Conservation (phyloP, 1,140 invertebrate species). For the Heterodera carotae region DNA sequence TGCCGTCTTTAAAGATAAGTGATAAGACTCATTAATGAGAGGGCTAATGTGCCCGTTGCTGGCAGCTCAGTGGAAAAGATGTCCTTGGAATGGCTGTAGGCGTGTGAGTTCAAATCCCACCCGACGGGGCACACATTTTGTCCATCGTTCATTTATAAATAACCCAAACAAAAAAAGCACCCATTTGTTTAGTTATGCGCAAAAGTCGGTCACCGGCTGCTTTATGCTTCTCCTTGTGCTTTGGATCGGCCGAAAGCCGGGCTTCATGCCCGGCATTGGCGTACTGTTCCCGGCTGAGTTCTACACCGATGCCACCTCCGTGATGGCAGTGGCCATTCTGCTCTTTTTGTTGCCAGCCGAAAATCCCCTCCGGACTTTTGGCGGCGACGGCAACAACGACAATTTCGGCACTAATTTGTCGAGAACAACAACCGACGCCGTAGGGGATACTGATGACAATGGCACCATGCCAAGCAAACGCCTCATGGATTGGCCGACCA, state of each 20-base stretch:
- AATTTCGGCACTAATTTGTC: too few relatives aligned
- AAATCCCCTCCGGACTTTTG: slow-evolving; percentile 29
- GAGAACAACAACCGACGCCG: not conserved
- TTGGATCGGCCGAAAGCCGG: slow-evolving; percentile 84
- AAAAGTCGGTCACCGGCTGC: slow-evolving; percentile 75
- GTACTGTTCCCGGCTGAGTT: slow-evolving; percentile 56
- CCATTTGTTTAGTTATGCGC: slow-evolving; percentile 71
- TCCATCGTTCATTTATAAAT: too few relatives aligned
- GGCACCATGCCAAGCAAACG: not conserved
- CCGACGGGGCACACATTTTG: too few relatives aligned
- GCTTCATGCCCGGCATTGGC: slow-evolving; percentile 78
- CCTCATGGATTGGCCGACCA: slow-evolving; percentile 54
- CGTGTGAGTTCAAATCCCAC: too few relatives aligned
- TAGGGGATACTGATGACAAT: slow-evolving; percentile 17
- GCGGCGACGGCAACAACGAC: not conserved
- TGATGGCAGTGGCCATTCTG: slow-evolving; percentile 66
- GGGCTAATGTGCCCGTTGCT: too few relatives aligned
- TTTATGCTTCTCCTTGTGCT: slow-evolving; percentile 79
- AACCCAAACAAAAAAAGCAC: not conserved
- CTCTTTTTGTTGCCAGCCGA: slow-evolving; percentile 66
- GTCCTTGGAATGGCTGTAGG: too few relatives aligned
- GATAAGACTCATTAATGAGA: too few relatives aligned
- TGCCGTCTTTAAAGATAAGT: too few relatives aligned
- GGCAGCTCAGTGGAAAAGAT: too few relatives aligned
- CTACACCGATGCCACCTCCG: slow-evolving; percentile 66